phyloP scores from a whole-genome alignment of 30 jellyfish, hydroid and myxozoan genomes.

The Aurelia coerulea region DNA sequence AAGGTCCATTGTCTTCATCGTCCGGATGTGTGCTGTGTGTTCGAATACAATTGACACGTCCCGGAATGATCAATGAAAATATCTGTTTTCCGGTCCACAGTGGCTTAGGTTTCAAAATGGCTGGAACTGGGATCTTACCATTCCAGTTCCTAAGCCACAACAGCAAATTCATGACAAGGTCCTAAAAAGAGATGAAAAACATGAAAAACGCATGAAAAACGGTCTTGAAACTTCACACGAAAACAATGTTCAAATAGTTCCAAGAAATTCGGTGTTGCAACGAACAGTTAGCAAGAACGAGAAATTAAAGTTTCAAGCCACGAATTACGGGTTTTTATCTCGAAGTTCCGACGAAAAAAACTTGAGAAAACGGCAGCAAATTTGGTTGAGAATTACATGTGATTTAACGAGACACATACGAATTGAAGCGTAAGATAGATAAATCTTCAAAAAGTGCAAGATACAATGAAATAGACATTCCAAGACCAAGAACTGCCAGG shows the following conservation, averaged over 20 bases:
- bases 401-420: too few species aligned
- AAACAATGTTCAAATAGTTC: not conserved
- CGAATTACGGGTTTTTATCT: too few species aligned
- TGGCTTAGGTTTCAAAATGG: slow-evolving; percentile 97
- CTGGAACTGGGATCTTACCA: slow-evolving; percentile 94
- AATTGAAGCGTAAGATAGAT: too few species aligned
- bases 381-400: too few species aligned
- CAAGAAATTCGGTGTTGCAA: not conserved
- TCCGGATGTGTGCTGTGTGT: slow-evolving; percentile 99
- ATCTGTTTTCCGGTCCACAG: slow-evolving; percentile 99
- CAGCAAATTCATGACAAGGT: slow-evolving; percentile 92
- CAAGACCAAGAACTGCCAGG: too few species aligned
- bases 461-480: too few species aligned
- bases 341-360: too few species aligned
- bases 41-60: slow-evolving; percentile 85
- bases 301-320: too few species aligned
- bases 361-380: too few species aligned
- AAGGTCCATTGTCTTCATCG: slow-evolving; percentile 93
- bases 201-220: not conserved
- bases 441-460: too few species aligned
- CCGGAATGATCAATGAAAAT: slow-evolving; percentile 93
- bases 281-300: too few species aligned
- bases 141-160: slow-evolving; percentile 98
- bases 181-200: slow-evolving; percentile 42
- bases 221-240: not conserved